Base-by-base conservation (phyloP, 2,113 vertebrate species). In the Butastur rufipennis region DNA sequence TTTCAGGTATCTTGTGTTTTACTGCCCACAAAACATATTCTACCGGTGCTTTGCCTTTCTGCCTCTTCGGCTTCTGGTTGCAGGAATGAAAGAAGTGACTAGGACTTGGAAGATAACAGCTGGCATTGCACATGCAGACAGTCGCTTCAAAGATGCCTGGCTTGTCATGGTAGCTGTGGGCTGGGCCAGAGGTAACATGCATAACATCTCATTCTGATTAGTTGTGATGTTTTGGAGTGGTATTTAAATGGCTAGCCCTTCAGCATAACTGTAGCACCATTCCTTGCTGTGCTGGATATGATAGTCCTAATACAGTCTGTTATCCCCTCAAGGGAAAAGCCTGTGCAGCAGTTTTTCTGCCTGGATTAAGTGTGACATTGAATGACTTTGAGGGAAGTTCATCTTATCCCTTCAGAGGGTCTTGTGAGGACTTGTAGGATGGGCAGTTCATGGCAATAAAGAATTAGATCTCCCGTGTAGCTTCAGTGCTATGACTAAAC, bases 1-100 rank as follows among this genome's bases (percentile, higher is more conserved):
- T 91, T 98, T 97, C 97, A 99, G 99, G 99, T 99, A 99, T 95
- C 94, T 99, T 38, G 89, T 98, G 94, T 99, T 99, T 98, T 99
- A 99, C 96, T 99, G 98, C 94, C 99, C 99, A 73, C 97, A 90
- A 95, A 99, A 99, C 94, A 67, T 98, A 66, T 98, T 98, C 96
- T 99, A 96, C 97, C 97, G 88, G 56, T 98, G 97, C 78, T 97
- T 98, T 31, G 97, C 98, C 81, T 95, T 98, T 85, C 96, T 98
- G 85, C 99, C 99, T 67, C 90, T 99, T 94, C 98, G 98, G 74
- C 93, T 99, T 71, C 90, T 99, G 93, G 97, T 99, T 97, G 98
- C 98, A 16, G 99, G 97, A 61, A 99, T 99, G 99, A 99, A 99
- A 95, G 99, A 99, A 95, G 98, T 99, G 93, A 99, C 99, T 55